Base-by-base conservation (phyloP, 2,797 vertebrate species). In the Spheniscus humboldti region DNA sequence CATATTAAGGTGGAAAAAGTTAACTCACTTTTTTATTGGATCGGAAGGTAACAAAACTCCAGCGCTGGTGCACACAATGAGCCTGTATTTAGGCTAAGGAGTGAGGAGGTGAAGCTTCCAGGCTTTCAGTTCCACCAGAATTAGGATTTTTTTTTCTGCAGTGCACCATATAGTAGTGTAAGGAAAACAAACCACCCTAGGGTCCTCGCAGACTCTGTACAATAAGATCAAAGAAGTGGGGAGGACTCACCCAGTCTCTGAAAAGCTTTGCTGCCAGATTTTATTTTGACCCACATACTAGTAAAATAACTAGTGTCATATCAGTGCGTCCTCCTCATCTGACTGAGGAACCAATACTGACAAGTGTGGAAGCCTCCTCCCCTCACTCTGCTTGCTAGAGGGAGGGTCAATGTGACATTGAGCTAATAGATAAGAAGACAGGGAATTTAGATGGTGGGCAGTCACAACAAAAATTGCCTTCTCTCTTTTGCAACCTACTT, bases 291-390 rank as follows among this genome's bases (percentile, higher is more conserved):
- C 62, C 91, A 93, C 55, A 90, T 84, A 72, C 66, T 73, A 94
- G 57, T 82, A 82, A 84, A 90, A 84, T 71, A 94, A 94, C 85
- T 47, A 90, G 59, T 96, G 95, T 97, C 95, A 86, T 79, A 94
- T 90, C 95, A 92, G 87, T 69, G 94, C 85, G 94, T 79, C 63
- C 27, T 92, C 89, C 71, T 94, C 71, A 67, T 73, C 69, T 96
- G 94, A 96, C 82, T 84, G 89, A 95, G 88, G 85, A 96, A 94
- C 87, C 79, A 81, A 63, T 56, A 63, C 91, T 96, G 95, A 97
- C 94, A 97, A 95, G 91, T 88, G 89, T 86, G 92, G 94, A 90
- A 97, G 85, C 93, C 91, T 94, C 92, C 91, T 76, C 94, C 94
- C 88, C 82, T 93, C 73, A 25, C 71, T 86, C 71, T 37, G 63